Base-by-base conservation (phyloP, 2,888 invertebrate genomes). In the Megamerina dolium region DNA sequence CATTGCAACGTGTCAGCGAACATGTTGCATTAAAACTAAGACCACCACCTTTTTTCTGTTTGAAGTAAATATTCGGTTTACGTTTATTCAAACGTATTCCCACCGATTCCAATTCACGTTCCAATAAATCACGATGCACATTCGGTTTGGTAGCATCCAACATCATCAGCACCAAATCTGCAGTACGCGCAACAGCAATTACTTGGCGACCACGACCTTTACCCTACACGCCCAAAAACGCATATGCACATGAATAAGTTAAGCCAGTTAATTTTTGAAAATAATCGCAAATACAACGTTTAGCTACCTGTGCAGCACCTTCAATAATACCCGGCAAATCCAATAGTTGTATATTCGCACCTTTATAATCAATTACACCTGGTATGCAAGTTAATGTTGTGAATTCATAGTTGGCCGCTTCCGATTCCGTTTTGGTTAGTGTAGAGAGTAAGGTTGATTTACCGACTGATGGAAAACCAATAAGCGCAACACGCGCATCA, bases 311-410 rank as follows among this genome's bases (percentile, higher is more conserved):
- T 2, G 97, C 87, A 51, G 99, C 99, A 46, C 99, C 99, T 77
- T 99, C 99, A 69, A 99, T 99, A 68, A 99, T 99, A 66, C 99
- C 99, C 45, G 99, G 99, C 67, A 99, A 79, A 81, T 99, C 99
- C 0, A 99, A 81, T 50, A 99, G 76, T 69, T 99, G 99, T 67
- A 99, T 97, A 66, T 95, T 95, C 27, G 99, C 99, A 33, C 97
- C 99, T 66, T 95, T 89, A 70, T 99, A 95, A 68, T 95, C 91
- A 52, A 99, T 96, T 2, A 99, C 97, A 39, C 99, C 99, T 3
- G 99, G 99, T 61, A 99, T 99, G 72, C 97, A 99, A 8, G 99
- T 99, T 45, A 99, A 75, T 0, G 99, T 99, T 50, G 99, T 99
- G 72, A 99, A 99, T 74, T 99, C 99, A 71, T 99, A 99, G 48